Conservation (phyloP, 2,888 invertebrate genomes). For the Masnerella sp. region DNA sequence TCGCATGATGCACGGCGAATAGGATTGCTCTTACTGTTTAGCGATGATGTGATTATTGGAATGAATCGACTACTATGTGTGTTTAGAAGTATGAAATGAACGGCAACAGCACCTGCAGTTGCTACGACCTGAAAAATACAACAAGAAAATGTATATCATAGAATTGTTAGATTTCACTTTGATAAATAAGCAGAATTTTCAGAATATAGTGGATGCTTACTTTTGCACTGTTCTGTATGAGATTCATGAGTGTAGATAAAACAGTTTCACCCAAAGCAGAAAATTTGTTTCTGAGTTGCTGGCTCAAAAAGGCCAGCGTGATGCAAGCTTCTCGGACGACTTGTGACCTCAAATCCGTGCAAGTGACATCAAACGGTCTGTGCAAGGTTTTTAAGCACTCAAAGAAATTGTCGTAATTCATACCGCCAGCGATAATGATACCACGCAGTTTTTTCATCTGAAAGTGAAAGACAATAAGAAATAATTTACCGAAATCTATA, state of each 20-base stretch:
- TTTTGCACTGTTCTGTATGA: constrained; percentile 97
- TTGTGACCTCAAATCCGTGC: constrained; percentile 94
- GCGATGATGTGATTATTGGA: constrained; percentile 86
- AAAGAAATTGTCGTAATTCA: constrained; percentile 85
- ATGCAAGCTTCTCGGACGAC: constrained; percentile 98
- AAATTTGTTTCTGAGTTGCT: constrained; percentile 88
- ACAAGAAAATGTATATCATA: too few relatives aligned
- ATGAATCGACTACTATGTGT: constrained; percentile 89
- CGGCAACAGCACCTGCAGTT: constrained; percentile 90
- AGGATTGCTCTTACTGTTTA: constrained; percentile 94
- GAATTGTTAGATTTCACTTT: too few relatives aligned
- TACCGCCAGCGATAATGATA: constrained; percentile 88
- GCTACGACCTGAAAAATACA: constrained; percentile 92
- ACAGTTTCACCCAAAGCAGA: constrained; percentile 92
- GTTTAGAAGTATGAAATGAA: constrained; percentile 92
- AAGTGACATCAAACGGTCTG: constrained; percentile 87
- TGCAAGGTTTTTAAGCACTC: constrained; percentile 88
- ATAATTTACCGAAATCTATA: too few relatives aligned
- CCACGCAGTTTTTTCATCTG: constrained; percentile 93
- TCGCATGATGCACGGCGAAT: constrained; percentile 90
- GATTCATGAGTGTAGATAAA: constrained; percentile 89
- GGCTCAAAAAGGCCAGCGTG: constrained; percentile 94
- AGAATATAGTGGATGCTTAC: constrained; percentile 78
- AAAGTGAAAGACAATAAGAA: constrained; percentile 60
- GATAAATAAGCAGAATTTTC: not conserved